phyloP scores from a whole-genome alignment of 2,113 vertebrate species.

The Hemibagrus wyckioides region DNA sequence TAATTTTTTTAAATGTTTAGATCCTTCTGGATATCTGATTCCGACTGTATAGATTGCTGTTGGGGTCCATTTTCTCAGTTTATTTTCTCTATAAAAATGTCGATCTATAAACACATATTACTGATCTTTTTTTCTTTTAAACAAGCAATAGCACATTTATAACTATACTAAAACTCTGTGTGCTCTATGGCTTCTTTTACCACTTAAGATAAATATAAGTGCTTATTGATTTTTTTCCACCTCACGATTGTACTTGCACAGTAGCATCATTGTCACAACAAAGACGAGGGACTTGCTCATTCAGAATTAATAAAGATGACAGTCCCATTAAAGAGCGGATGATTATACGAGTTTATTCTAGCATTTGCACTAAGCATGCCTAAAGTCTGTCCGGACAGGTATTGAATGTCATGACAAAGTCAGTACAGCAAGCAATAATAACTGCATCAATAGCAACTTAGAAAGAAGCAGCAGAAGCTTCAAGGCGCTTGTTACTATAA shows the following conservation, averaged over 20 bases:
- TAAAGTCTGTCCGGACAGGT: neutral
- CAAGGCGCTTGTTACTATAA: neutral
- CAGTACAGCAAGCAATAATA: neutral
- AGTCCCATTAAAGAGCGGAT: neutral
- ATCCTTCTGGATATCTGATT: too few relatives aligned
- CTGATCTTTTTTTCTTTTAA: too few relatives aligned
- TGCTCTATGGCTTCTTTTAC: too few relatives aligned
- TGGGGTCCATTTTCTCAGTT: too few relatives aligned
- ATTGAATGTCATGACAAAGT: too few relatives aligned
- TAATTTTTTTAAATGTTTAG: too few relatives aligned
- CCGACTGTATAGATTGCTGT: too few relatives aligned
- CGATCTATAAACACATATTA: too few relatives aligned
- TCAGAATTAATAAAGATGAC: neutral
- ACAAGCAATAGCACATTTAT: neutral
- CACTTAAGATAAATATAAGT: too few relatives aligned
- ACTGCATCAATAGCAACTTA: neutral
- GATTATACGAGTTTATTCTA: neutral
- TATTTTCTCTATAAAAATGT: too few relatives aligned
- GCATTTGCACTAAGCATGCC: neutral
- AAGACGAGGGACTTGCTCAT: neutral
- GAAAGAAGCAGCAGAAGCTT: neutral
- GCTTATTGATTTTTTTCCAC: too few relatives aligned
- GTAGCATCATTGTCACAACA: neutral
- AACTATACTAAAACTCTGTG: too few relatives aligned
- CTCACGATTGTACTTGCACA: neutral